phyloP scores from a whole-genome alignment of 2,797 vertebrate genomes.

The Falco novaeseelandiae region DNA sequence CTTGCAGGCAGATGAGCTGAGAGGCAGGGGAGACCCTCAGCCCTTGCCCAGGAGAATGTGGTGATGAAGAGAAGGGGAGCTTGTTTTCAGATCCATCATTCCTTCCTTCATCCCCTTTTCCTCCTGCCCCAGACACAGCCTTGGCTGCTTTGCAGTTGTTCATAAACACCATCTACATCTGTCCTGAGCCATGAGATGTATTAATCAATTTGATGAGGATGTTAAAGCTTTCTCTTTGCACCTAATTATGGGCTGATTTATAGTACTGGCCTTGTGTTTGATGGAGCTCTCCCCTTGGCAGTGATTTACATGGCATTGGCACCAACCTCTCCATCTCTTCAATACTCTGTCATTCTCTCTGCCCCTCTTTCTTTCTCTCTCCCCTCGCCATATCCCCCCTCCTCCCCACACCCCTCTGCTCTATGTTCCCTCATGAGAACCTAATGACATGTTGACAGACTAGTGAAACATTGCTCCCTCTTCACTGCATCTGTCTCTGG shows the following conservation, averaged over 20 bases:
- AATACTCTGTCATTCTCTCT: slow-evolving; percentile 39
- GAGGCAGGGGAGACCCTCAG: neutral
- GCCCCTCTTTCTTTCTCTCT: slow-evolving; percentile 17
- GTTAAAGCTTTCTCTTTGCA: slow-evolving; percentile 81
- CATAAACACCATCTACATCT: slow-evolving; percentile 70
- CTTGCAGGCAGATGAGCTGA: neutral
- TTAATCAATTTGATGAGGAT: slow-evolving; percentile 84
- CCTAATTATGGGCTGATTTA: slow-evolving; percentile 83
- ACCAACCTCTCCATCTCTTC: slow-evolving; percentile 68
- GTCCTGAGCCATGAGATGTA: slow-evolving; percentile 74
- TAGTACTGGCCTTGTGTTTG: slow-evolving; percentile 76
- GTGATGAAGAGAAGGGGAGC: neutral
- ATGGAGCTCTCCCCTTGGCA: slow-evolving; percentile 75
- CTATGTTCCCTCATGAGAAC: slow-evolving; percentile 69
- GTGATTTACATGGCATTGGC: slow-evolving; percentile 76
- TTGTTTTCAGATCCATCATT: neutral
- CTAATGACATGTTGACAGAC: slow-evolving; percentile 72
- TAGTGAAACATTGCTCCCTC: slow-evolving; percentile 59
- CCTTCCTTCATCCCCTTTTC: neutral
- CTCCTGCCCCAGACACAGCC: slow-evolving; percentile 23
- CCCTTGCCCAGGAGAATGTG: neutral
- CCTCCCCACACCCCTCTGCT: slow-evolving; percentile 57
- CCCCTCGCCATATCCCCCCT: neutral
- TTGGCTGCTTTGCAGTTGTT: slow-evolving; percentile 58
- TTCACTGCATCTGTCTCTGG: slow-evolving; percentile 55